Conservation (phyloP, 2,888 invertebrate genomes). For the Lissonota sp. region DNA sequence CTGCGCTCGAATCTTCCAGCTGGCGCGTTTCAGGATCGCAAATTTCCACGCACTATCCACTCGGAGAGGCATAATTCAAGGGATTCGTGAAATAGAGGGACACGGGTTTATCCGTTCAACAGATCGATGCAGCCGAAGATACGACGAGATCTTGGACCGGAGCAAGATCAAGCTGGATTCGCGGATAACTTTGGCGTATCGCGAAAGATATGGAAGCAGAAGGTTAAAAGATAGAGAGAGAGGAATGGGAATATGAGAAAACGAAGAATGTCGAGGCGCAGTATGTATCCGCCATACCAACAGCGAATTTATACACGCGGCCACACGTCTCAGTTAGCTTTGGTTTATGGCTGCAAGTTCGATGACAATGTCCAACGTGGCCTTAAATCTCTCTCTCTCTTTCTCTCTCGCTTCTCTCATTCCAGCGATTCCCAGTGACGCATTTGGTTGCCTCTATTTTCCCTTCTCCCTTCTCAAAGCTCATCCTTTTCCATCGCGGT, state of each 20-base stretch:
- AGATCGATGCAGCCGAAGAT: slow-evolving; percentile 61
- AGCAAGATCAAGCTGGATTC: slow-evolving; percentile 20
- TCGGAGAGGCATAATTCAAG: slow-evolving; percentile 43
- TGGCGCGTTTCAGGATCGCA: slow-evolving; percentile 70
- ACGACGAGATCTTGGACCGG: slow-evolving; percentile 64
- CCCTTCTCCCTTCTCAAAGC: slow-evolving; percentile 35
- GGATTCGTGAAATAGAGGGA: slow-evolving; percentile 40
- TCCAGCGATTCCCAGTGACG: slow-evolving; percentile 30
- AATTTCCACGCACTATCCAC: slow-evolving; percentile 58
- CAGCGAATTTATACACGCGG: slow-evolving; percentile 65
- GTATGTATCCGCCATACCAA: slow-evolving; percentile 64
- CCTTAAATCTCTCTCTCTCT: slow-evolving; percentile 75
- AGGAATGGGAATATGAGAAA: slow-evolving; percentile 29
- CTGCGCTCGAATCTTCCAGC: neutral
- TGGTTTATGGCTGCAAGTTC: slow-evolving; percentile 78
- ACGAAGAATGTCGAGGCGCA: slow-evolving; percentile 65
- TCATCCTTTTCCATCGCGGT: slow-evolving; percentile 34
- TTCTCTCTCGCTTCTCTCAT: slow-evolving; percentile 54
- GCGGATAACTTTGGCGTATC: slow-evolving; percentile 20
- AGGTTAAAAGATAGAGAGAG: slow-evolving; percentile 21
- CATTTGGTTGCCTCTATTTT: slow-evolving; percentile 42
- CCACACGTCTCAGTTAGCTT: slow-evolving; percentile 74
- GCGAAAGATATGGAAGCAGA: slow-evolving; percentile 6
- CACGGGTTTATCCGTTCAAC: slow-evolving; percentile 23
- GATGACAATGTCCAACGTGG: slow-evolving; percentile 80